Base-by-base conservation (phyloP, 1,140 invertebrate species). In the Helicoverpa armigera region DNA sequence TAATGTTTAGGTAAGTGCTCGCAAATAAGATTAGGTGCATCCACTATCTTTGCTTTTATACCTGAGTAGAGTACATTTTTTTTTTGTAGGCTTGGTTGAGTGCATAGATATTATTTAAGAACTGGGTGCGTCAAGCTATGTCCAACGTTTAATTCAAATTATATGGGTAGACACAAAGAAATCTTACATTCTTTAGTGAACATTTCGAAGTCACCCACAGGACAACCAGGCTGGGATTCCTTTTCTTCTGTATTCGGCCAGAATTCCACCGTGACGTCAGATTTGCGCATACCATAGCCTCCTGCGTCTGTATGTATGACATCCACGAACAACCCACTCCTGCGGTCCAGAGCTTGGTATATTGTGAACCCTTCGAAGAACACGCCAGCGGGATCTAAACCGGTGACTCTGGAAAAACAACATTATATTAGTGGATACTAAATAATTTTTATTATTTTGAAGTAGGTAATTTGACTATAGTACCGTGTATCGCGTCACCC, bases 201-300 rank as follows among this genome's bases (percentile, higher is more conserved):
- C 82, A 87, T 87, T 0, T 88, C 83, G 43, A 88, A 89, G 11
- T 83, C 82, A 3, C 90, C 90, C 5, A 12, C 35, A 1, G 95
- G 94, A 74, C 97, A 97, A 5, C 97, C 97, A 0, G 97, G 97
- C 86, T 97, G 97, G 3, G 95, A 91, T 7, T 93, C 90, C 14
- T 86, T 86, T 3, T 92, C 89, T 4, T 86, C 89, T 0, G 96
- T 96, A 73, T 97, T 97, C 0, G 96, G 96, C 94, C 96, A 97
- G 81, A 97, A 96, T 81, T 97, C 97, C 2, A 95, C 95, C 1
- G 95, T 95, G 2, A 96, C 97, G 0, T 95, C 88, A 0, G 96
- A 90, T 2, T 92, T 86, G 18, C 91, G 90, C 67, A 96, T 96
- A 10, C 94, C 94, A 73, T 94, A 95, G 50, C 88, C 86, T 4